Conservation (phyloP, 2,888 invertebrate genomes). For the Stenichneumon culpator region DNA sequence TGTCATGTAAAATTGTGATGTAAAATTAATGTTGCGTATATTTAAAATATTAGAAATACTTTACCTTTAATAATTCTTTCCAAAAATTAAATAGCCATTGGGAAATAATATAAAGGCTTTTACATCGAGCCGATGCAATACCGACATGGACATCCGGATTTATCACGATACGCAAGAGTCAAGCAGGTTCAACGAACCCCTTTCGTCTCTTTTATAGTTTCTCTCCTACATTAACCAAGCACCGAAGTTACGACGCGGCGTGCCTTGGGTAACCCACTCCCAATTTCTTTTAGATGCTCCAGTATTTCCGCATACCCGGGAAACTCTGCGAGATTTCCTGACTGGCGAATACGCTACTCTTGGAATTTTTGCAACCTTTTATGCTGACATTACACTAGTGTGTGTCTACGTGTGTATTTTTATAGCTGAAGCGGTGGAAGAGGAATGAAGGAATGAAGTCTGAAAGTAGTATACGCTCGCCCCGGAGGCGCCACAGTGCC, state of each 20-base stretch:
- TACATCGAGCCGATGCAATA: not conserved
- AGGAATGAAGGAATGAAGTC: constrained; percentile 30
- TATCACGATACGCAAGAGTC: not conserved
- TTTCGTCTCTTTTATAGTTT: not conserved
- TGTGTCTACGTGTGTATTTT: not conserved
- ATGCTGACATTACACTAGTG: not conserved
- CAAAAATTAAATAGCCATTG: not conserved
- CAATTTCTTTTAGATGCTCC: constrained; percentile 4
- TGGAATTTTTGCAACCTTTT: constrained; percentile 18
- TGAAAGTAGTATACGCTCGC: constrained; percentile 23
- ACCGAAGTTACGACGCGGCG: not conserved
- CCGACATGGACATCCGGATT: not conserved
- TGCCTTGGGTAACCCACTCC: not conserved
- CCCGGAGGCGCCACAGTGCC: constrained; percentile 38
- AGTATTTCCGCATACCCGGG: not conserved
- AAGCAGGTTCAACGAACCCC: constrained; percentile 14
- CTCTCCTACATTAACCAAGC: not conserved
- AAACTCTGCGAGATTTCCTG: constrained; percentile 8
- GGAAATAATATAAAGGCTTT: not conserved
- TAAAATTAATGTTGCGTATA: no score
- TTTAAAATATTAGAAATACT: no score
- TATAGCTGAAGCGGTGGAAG: not conserved
- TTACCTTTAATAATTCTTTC: not conserved
- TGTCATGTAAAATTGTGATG: no score
- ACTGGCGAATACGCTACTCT: constrained; percentile 1